Base-by-base conservation (phyloP, 1,140 invertebrate genomes). In the Gryon sp. region DNA sequence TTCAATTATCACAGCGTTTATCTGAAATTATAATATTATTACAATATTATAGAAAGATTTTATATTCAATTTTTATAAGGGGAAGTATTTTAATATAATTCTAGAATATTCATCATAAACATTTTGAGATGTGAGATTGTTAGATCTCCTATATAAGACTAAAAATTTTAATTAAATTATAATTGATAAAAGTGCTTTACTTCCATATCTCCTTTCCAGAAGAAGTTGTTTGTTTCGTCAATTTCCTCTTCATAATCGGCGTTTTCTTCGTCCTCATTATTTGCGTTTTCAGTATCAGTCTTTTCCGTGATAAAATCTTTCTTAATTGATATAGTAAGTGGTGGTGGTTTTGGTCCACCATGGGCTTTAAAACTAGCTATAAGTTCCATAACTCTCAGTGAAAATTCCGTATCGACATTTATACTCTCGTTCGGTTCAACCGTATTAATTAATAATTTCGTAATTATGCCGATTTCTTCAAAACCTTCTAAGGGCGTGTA, bases 401-500 rank as follows among this genome's bases (percentile, higher is more conserved):
- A 92, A 66, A 93, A 80, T 83, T 95, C 93, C 1, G 92, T 91
- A 63, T 95, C 92, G 15, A 95, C 86, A 41, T 91, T 90, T 7
- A 93, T 84, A 18, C 89, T 85, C 12, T 26, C 16, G 1, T 63
- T 53, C 0, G 68, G 38, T 6, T 85, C 80, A 5, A 68, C 68
- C 14, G 24, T 5, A 7, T 65, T 89, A 86, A 88, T 43, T 15
- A 94, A 86, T 43, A 94, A 90, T 81, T 95, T 94, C 0, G 91
- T 89, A 0, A 94, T 92, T 2, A 93, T 86, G 0, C 94, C 94
- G 77, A 92, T 94, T 82, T 95, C 92, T 77, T 94, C 90, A 46
- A 94, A 92, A 4, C 92, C 92, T 72, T 92, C 89, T 4, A 96
- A 79, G 0, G 94, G 94, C 0, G 94, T 94, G 78, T 92, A 94